phyloP scores from a whole-genome alignment of 2,888 invertebrate genomes.

The Epistrophe eligans region DNA sequence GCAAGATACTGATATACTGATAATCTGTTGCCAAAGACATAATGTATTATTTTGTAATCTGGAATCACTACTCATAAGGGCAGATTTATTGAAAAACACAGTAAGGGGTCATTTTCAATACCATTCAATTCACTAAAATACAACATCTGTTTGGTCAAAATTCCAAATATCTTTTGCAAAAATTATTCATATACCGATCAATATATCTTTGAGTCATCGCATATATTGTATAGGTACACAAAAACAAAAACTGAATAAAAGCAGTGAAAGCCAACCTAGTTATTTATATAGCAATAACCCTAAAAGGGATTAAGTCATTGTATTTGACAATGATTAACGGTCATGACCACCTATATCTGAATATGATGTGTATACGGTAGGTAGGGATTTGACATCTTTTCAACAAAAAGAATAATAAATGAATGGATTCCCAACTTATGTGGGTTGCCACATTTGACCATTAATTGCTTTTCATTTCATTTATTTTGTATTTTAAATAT shows the following conservation, averaged over 20 bases:
- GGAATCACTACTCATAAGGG: too few species aligned
- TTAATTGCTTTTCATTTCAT: slow-evolving; percentile 13
- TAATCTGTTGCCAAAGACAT: too few species aligned
- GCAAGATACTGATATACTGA: too few species aligned
- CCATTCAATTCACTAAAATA: not conserved
- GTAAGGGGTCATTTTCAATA: too few species aligned
- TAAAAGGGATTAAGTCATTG: slow-evolving; percentile 21
- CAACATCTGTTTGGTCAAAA: not conserved
- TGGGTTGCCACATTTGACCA: slow-evolving; percentile 25
- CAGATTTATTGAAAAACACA: too few species aligned
- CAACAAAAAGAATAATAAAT: slow-evolving; percentile 12
- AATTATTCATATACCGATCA: not conserved
- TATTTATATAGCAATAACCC: slow-evolving; percentile 15
- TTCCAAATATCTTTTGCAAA: not conserved
- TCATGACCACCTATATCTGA: slow-evolving; percentile 13
- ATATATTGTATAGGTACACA: not conserved
- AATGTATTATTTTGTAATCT: too few species aligned
- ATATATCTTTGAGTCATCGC: not conserved
- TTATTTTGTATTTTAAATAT: not conserved
- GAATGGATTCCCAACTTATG: not conserved
- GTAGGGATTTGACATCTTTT: slow-evolving; percentile 14
- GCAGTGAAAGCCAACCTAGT: slow-evolving; percentile 15
- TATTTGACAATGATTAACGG: slow-evolving; percentile 39
- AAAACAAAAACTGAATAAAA: not conserved
- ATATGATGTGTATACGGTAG: not conserved